A percentile compares a stretch with the other conserved stretches of the same genome.
phyloP scores from a whole-genome alignment of 2,113 vertebrate species.

The Otocyon megalotis region DNA sequence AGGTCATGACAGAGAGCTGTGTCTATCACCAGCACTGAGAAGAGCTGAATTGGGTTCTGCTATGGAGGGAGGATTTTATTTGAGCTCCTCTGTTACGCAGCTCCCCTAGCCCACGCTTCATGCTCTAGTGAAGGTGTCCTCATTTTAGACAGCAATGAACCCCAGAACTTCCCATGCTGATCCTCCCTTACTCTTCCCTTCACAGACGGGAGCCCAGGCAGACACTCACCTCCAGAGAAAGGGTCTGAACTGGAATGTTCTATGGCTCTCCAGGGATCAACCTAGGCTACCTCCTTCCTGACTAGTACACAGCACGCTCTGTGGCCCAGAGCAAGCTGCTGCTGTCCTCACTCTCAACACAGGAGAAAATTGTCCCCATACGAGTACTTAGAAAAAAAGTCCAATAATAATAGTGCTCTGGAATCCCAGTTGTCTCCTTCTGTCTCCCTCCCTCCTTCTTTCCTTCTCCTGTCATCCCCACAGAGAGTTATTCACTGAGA shows the following conservation, averaged over 20 bases:
- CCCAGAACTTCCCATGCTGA: not conserved
- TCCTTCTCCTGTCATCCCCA: not conserved
- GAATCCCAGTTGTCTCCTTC: not conserved
- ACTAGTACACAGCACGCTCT: too few species aligned
- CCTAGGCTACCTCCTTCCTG: too few species aligned
- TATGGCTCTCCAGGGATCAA: not conserved
- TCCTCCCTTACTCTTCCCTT: not conserved
- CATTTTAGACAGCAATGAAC: not conserved
- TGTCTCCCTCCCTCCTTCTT: not conserved
- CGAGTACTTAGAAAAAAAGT: not conserved
- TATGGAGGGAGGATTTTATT: not conserved
- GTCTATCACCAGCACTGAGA: not conserved
- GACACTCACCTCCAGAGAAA: constrained; percentile 33
- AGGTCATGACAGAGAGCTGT: not conserved
- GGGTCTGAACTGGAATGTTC: not conserved
- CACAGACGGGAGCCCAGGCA: not conserved
- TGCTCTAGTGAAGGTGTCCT: not conserved
- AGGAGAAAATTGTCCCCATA: not conserved
- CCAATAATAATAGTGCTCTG: not conserved
- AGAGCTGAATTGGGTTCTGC: not conserved
- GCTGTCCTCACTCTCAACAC: not conserved
- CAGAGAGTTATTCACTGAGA: not conserved
- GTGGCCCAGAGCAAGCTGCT: too few species aligned
- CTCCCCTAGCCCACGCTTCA: not conserved
- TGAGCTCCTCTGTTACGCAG: not conserved